A percentile compares a stretch with the other conserved stretches of the same genome.
Conservation (phyloP, 2,113 vertebrate genomes). For the Tauraco erythrolophus region DNA sequence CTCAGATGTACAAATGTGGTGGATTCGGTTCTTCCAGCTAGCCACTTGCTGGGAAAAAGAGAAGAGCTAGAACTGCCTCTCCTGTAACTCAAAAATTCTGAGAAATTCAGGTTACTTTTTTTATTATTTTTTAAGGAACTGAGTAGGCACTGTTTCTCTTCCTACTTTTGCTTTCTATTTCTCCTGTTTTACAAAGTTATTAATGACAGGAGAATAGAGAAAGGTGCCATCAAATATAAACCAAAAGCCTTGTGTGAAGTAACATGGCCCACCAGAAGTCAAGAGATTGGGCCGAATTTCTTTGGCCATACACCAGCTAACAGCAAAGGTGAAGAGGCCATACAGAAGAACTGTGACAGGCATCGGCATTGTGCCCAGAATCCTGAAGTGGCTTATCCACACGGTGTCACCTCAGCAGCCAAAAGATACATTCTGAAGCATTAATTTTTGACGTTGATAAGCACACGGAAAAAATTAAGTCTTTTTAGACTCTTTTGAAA, state of each 20-base stretch:
- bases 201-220: neutral
- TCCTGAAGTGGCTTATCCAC: neutral
- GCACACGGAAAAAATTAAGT: neutral
- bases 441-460: neutral
- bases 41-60: neutral
- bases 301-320: neutral
- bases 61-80: neutral
- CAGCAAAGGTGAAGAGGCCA: neutral
- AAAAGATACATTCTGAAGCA: neutral
- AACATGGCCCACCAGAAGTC: neutral
- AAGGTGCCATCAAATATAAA: neutral
- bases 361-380: rapidly evolving
- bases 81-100: neutral
- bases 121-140: neutral
- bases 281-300: neutral
- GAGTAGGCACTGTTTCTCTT: neutral
- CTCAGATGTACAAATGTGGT: neutral
- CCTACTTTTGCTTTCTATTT: neutral
- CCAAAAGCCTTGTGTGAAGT: neutral
- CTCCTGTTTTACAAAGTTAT: neutral
- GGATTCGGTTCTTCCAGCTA: neutral
- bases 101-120: neutral
- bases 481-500: neutral
- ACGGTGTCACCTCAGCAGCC: neutral
- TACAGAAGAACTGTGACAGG: neutral